phyloP scores from a whole-genome alignment of 2,888 invertebrate genomes.

The Pecten maximus region DNA sequence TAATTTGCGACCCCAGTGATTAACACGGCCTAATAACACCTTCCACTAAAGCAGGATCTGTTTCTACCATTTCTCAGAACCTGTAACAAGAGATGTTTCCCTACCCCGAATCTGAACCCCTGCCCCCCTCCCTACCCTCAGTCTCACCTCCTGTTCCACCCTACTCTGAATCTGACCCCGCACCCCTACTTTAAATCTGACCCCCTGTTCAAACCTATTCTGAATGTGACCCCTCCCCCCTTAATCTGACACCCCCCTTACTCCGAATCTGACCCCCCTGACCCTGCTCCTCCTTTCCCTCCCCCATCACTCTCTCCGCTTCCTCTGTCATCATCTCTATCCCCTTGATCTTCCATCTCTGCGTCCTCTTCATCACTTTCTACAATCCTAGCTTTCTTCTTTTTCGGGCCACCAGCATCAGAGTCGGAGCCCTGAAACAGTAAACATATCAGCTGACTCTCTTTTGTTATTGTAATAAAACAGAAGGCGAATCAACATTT shows the following conservation, averaged over 20 bases:
- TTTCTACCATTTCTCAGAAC: no score
- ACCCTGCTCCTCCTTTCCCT: constrained; percentile 54
- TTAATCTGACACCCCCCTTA: background rate
- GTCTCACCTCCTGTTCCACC: background rate
- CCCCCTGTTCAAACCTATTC: background rate
- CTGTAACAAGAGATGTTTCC: no score
- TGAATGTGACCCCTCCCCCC: no score
- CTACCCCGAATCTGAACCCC: background rate
- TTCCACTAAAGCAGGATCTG: no score
- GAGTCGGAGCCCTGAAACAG: constrained; percentile 71
- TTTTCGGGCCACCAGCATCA: constrained; percentile 69
- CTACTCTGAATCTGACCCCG: background rate
- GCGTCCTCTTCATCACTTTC: constrained; percentile 70
- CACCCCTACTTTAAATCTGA: background rate
- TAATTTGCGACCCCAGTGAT: no score
- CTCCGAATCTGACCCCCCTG: constrained; percentile 33
- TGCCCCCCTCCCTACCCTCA: background rate
- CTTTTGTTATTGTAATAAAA: background rate
- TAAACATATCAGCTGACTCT: constrained; percentile 9
- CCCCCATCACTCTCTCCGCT: constrained; percentile 49
- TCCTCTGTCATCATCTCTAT: constrained; percentile 46
- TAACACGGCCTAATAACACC: no score
- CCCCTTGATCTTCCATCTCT: constrained; percentile 58
- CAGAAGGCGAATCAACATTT: no score
- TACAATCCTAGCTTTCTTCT: constrained; percentile 73